A percentile compares a stretch with the other conserved stretches of the same genome.
Evolutionary conservation across 2,113 vertebrate genomes (phyloP).

Genomic region (Tachuris rubrigastra): DNA sequence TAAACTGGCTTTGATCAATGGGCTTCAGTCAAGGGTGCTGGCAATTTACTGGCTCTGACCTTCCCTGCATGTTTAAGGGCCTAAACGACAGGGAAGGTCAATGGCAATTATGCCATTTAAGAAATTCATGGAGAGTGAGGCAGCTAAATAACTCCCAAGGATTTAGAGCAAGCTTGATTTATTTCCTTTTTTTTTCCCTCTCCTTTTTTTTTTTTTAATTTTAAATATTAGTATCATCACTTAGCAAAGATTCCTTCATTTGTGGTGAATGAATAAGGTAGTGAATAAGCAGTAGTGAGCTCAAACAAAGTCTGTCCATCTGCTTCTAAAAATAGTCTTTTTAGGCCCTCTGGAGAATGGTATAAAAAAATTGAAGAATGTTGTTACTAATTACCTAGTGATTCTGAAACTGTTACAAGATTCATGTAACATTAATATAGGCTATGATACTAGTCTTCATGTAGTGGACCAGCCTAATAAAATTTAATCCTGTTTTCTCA

Average conservation of each 20-base stretch:
- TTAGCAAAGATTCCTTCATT: neutral
- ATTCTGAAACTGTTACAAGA: neutral
- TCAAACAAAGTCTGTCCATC: neutral
- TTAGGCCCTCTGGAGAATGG: neutral
- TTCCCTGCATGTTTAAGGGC: neutral
- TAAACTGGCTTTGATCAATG: constrained; percentile 16
- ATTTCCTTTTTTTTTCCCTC: neutral
- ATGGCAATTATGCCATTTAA: neutral
- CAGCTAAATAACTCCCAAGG: neutral
- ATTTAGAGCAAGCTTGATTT: neutral
- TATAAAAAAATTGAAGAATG: neutral
- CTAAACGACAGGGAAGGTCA: neutral
- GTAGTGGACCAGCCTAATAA: neutral
- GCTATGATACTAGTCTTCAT: neutral
- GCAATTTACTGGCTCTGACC: neutral
- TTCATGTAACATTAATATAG: neutral
- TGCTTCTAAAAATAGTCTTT: neutral
- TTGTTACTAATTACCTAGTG: neutral
- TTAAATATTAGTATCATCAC: neutral
- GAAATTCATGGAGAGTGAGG: neutral
- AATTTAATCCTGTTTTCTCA: neutral
- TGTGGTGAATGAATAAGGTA: neutral
- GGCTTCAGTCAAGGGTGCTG: neutral
- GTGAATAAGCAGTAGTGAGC: neutral
- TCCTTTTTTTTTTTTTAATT: neutral